phyloP scores from a whole-genome alignment of 1,140 invertebrate species.

The Eupeodes corollae region DNA sequence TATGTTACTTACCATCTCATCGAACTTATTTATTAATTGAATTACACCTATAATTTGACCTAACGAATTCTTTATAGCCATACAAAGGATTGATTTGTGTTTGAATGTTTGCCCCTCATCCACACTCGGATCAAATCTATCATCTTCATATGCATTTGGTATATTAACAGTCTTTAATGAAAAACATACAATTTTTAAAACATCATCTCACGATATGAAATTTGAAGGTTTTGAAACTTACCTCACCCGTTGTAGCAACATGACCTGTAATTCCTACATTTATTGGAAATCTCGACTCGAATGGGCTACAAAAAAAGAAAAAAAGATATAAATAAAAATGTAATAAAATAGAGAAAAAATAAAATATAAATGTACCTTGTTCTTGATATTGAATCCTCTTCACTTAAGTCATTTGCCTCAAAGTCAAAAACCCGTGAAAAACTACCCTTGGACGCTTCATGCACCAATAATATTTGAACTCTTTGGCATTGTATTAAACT shows the following conservation, averaged over 20 bases:
- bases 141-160: conserved; percentile 80
- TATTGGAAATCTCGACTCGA: conserved; percentile 88
- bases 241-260: conserved; percentile 91
- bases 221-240: conserved; percentile 44
- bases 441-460: conserved; percentile 76
- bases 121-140: conserved; percentile 78
- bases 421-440: conserved; percentile 88
- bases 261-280: conserved; percentile 92
- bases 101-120: conserved; percentile 66
- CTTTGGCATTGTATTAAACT: conserved; percentile 87
- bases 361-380: conserved; percentile 45
- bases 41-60: conserved; percentile 87
- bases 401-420: conserved; percentile 65
- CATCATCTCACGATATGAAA: too few relatives aligned
- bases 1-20: conserved; percentile 50
- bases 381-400: conserved; percentile 62
- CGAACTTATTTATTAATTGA: conserved; percentile 84
- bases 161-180: conserved; percentile 69
- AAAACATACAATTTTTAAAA: not conserved
- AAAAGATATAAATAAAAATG: not conserved
- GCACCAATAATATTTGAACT: conserved; percentile 80
- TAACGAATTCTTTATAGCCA: conserved; percentile 84
- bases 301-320: conserved; percentile 52
- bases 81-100: conserved; percentile 77
- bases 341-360: conserved; percentile 8